Percentiles rank a stretch among this genome's conserved stretches.
phyloP scores from a whole-genome alignment of 1,140 invertebrate species.

The Archivesica marissinica region DNA sequence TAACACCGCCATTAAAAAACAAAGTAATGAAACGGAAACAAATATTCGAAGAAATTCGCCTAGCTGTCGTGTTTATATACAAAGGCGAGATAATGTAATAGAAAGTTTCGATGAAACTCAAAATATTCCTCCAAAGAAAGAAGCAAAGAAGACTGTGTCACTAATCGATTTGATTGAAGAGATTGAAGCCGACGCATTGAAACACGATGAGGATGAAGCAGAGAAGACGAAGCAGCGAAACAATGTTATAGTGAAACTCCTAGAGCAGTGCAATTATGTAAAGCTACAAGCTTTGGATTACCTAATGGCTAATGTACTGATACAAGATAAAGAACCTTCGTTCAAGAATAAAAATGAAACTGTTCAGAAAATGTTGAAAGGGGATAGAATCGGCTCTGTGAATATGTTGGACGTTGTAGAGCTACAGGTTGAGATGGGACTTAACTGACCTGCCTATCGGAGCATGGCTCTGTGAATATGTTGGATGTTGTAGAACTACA shows the following conservation, averaged over 20 bases:
- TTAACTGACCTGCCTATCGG: slow-evolving; percentile 7
- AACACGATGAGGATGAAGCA: neutral
- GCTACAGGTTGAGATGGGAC: slow-evolving; percentile 58
- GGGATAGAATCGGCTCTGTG: slow-evolving; percentile 40
- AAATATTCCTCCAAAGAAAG: slow-evolving; percentile 15
- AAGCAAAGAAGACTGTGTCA: slow-evolving; percentile 8
- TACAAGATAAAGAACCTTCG: slow-evolving; percentile 35
- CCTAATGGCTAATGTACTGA: slow-evolving; percentile 49
- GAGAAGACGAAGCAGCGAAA: slow-evolving; percentile 6
- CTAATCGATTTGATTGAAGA: slow-evolving; percentile 49
- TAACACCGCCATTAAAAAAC: neutral
- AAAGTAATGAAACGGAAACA: neutral
- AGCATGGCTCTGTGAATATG: too few species aligned
- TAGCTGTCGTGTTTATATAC: slow-evolving; percentile 33
- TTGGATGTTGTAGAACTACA: neutral
- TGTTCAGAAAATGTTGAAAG: slow-evolving; percentile 53
- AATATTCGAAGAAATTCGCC: slow-evolving; percentile 19
- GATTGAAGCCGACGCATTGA: slow-evolving; percentile 40
- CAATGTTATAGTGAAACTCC: slow-evolving; percentile 32
- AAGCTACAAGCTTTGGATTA: slow-evolving; percentile 57
- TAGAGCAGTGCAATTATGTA: slow-evolving; percentile 59
- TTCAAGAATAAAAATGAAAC: slow-evolving; percentile 48
- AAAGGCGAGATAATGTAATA: slow-evolving; percentile 45
- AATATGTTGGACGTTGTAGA: slow-evolving; percentile 58
- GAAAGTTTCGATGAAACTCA: slow-evolving; percentile 40